phyloP scores from a whole-genome alignment of 30 jellyfish, hydroid and myxozoan genomes.

The Nemopilema nomurai region DNA sequence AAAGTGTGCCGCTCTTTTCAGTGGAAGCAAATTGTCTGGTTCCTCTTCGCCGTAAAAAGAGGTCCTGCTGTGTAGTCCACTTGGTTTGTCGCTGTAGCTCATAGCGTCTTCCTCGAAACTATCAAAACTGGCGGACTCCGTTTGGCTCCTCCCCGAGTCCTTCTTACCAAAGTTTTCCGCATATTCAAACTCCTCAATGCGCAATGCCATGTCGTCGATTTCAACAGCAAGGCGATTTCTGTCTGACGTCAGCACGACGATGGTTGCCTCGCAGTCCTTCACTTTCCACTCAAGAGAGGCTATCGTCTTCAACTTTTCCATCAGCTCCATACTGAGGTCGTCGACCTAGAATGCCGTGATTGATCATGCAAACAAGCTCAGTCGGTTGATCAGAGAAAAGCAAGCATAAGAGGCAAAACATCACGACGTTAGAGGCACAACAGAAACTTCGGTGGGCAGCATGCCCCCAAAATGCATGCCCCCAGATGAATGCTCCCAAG shows the following conservation, averaged over 20 bases:
- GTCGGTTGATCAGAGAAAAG: too few relatives aligned
- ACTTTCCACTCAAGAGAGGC: slow-evolving; percentile 55
- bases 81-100: slow-evolving; percentile 21
- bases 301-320: slow-evolving; percentile 52
- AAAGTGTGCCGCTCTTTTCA: slow-evolving; percentile 72
- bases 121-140: slow-evolving; percentile 17
- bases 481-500: too few relatives aligned
- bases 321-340: slow-evolving; percentile 9
- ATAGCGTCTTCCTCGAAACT: slow-evolving; percentile 42
- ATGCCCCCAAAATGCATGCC: too few relatives aligned
- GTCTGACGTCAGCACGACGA: slow-evolving; percentile 58
- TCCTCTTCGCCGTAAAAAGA: slow-evolving; percentile 45
- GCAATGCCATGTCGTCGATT: slow-evolving; percentile 72
- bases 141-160: background rate
- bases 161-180: slow-evolving; percentile 21
- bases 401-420: too few relatives aligned
- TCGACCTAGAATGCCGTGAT: slow-evolving; percentile 13
- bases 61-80: slow-evolving; percentile 13
- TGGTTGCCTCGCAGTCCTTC: slow-evolving; percentile 67
- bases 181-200: slow-evolving; percentile 69
- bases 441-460: too few relatives aligned
- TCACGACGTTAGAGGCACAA: too few relatives aligned
- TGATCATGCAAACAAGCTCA: too few relatives aligned
- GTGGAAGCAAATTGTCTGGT: slow-evolving; percentile 4
- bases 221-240: slow-evolving; percentile 75